These are phyloP conservation scores for Microtus ochrogaster DNA, from an alignment of 2,113 vertebrate species.

Conservation along the genomic window DNA sequence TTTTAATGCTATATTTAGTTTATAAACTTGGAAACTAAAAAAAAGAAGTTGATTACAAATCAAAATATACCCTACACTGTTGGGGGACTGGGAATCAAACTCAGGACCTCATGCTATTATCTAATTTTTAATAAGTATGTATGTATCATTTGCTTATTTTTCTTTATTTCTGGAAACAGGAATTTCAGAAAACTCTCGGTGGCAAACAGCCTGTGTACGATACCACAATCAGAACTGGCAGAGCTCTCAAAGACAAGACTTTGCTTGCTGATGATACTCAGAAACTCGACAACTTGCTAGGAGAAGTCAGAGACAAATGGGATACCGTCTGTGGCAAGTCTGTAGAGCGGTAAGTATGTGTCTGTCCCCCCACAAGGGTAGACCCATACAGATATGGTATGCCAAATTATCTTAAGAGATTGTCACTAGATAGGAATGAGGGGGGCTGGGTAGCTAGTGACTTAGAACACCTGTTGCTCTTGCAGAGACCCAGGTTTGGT, in stretches of 20 bases:
- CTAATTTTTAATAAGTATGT: neutral
- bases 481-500: neutral
- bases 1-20: neutral
- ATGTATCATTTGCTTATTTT: constrained; percentile 25
- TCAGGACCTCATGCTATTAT: neutral
- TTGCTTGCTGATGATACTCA: constrained; percentile 93
- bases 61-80: constrained; percentile 35
- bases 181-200: constrained; percentile 97
- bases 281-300: constrained; percentile 95
- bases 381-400: accelerated
- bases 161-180: constrained; percentile 83
- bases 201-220: constrained; percentile 99
- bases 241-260: constrained; percentile 96
- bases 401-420: neutral
- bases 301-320: constrained; percentile 98
- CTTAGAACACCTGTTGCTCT: neutral
- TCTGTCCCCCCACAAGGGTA: neutral
- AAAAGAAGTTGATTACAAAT: constrained; percentile 31
- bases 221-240: constrained; percentile 95
- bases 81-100: neutral
- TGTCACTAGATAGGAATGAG: neutral
- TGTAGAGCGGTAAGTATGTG: constrained; percentile 92
- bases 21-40: neutral
- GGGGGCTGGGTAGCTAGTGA: neutral
- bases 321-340: constrained; percentile 99